Conservation (phyloP, 2,888 invertebrate species). For the Yponomeuta malinellus region DNA sequence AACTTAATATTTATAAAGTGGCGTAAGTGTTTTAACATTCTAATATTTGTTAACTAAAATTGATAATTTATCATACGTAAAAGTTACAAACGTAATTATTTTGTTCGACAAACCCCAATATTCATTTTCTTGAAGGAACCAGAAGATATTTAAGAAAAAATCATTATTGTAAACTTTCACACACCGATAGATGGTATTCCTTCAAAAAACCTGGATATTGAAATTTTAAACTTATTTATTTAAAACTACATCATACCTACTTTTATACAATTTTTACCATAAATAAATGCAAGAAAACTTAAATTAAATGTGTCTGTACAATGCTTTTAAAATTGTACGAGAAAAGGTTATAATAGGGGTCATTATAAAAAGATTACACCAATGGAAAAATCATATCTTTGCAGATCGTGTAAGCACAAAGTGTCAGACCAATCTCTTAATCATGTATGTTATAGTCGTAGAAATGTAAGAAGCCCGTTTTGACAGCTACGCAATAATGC, state of each 20-base stretch:
- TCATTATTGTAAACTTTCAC: not conserved
- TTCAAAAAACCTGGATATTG: constrained; percentile 19
- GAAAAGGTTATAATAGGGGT: not conserved
- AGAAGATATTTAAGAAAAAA: too few species aligned
- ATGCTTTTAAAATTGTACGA: not conserved
- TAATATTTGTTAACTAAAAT: constrained; percentile 11
- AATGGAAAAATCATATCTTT: too few species aligned
- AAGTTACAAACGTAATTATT: constrained; percentile 32
- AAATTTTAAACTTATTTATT: constrained; percentile 18
- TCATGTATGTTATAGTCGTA: too few species aligned
- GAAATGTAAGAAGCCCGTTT: too few species aligned
- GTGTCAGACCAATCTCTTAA: too few species aligned
- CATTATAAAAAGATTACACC: not conserved
- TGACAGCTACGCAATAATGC: too few species aligned
- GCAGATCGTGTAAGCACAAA: too few species aligned
- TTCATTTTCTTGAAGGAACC: constrained; percentile 19
- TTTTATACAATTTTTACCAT: constrained; percentile 20
- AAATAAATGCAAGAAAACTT: constrained; percentile 41
- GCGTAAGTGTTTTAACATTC: constrained; percentile 3
- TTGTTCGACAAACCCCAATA: constrained; percentile 26
- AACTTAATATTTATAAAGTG: constrained; percentile 4
- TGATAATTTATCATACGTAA: constrained; percentile 48
- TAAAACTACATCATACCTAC: constrained; percentile 24
- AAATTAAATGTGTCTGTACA: constrained; percentile 20
- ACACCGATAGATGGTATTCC: not conserved